Conservation (phyloP, 2,888 invertebrate genomes). For the Apoderus coryli region DNA sequence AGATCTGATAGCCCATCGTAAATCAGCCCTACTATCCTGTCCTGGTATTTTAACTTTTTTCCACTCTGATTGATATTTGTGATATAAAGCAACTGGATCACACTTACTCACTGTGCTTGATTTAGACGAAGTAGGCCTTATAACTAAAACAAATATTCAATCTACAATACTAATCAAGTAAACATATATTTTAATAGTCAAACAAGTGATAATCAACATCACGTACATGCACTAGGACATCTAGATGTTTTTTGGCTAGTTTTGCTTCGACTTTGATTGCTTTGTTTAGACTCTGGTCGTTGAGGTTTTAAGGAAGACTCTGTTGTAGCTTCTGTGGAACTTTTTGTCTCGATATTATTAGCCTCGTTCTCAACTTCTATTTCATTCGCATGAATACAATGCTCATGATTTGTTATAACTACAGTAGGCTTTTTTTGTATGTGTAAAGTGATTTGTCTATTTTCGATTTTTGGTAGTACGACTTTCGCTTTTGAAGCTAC, state of each 20-base stretch:
- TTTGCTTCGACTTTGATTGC: too few species aligned
- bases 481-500: slow-evolving; percentile 31
- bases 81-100: slow-evolving; percentile 65
- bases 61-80: slow-evolving; percentile 63
- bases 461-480: slow-evolving; percentile 17
- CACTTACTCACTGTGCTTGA: slow-evolving; percentile 29
- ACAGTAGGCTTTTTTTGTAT: slow-evolving; percentile 16
- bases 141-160: slow-evolving; percentile 35
- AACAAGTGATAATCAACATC: too few species aligned
- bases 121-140: slow-evolving; percentile 33
- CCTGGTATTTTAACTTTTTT: slow-evolving; percentile 61
- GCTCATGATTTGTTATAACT: slow-evolving; percentile 12
- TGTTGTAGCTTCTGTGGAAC: too few species aligned
- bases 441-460: slow-evolving; percentile 23
- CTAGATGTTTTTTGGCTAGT: too few species aligned
- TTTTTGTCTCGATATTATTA: too few species aligned
- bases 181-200: too few species aligned
- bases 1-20: slow-evolving; percentile 57
- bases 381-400: slow-evolving; percentile 18
- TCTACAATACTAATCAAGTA: too few species aligned
- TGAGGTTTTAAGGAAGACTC: too few species aligned
- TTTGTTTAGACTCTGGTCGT: too few species aligned
- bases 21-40: slow-evolving; percentile 47
- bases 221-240: too few species aligned
- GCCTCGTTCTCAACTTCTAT: too few species aligned